A percentile compares a stretch with the other conserved stretches of the same genome.
These are phyloP conservation scores for Plumapathes pennacea DNA, from an alignment of 92 coral and sea anemone species.

Conservation along the genomic window DNA sequence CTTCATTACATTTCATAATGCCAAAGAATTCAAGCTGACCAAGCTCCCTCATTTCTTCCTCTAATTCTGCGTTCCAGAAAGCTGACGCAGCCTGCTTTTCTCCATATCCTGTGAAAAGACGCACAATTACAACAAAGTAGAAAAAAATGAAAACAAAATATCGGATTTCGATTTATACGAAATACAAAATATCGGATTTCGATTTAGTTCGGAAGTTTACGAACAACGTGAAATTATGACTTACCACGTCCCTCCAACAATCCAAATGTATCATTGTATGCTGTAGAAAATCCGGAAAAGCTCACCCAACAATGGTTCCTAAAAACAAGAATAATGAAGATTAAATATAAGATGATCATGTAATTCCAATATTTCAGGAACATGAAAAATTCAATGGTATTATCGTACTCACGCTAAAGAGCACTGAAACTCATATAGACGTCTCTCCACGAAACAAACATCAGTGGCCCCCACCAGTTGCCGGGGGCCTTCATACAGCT, in stretches of 20 bases:
- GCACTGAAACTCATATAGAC: conserved; percentile 15
- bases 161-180: too few relatives aligned
- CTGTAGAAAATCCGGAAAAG: conserved; percentile 33
- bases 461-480: conserved; percentile 20
- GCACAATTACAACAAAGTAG: too few relatives aligned
- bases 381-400: not conserved
- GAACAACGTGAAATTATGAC: too few relatives aligned
- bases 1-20: conserved; percentile 14
- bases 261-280: conserved; percentile 18
- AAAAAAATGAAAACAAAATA: too few relatives aligned
- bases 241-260: not conserved
- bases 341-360: not conserved
- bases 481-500: not conserved
- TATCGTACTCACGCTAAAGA: conserved; percentile 21
- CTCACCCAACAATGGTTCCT: conserved; percentile 37
- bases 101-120: conserved; percentile 15
- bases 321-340: not conserved
- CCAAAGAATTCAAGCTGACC: conserved; percentile 18
- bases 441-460: conserved; percentile 25
- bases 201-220: too few relatives aligned
- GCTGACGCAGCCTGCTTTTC: conserved; percentile 35
- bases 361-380: not conserved
- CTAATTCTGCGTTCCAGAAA: conserved; percentile 26
- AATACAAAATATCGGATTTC: too few relatives aligned
- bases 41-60: conserved; percentile 19